phyloP scores from a whole-genome alignment of 2,113 vertebrate species.

The Oryzias celebensis region DNA sequence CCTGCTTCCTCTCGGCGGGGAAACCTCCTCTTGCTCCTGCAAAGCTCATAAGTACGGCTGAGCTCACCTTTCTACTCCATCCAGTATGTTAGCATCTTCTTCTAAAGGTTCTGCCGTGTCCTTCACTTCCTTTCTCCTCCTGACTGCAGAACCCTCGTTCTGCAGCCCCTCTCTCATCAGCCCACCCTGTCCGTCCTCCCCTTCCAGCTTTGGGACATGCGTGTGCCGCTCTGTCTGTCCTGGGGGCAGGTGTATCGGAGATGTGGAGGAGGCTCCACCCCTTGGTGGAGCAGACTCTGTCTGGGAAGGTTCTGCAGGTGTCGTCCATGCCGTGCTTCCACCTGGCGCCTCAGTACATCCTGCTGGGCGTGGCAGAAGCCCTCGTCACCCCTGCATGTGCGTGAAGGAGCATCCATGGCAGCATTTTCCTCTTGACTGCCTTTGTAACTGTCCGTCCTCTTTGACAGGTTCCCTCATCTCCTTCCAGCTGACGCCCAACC shows the following conservation, averaged over 20 bases:
- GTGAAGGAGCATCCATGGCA: conserved; percentile 40
- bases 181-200: conserved; percentile 50
- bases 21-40: conserved; percentile 71
- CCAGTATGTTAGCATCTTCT: not conserved
- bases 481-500: conserved; percentile 80
- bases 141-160: conserved; percentile 25
- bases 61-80: not conserved
- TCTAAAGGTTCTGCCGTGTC: conserved; percentile 23
- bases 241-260: conserved; percentile 85
- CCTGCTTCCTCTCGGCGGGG: conserved; percentile 66
- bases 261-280: conserved; percentile 83
- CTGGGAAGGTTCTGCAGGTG: conserved; percentile 80
- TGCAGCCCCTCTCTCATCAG: conserved; percentile 52
- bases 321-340: conserved; percentile 89
- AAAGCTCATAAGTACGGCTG: conserved; percentile 78
- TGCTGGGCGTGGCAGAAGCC: conserved; percentile 90
- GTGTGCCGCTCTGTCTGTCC: conserved; percentile 79
- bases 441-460: conserved; percentile 1
- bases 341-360: conserved; percentile 86
- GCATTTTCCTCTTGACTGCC: no score
- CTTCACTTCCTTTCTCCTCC: conserved; percentile 22
- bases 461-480: conserved; percentile 83
- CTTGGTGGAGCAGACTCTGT: conserved; percentile 81
- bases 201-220: conserved; percentile 82
- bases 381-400: conserved; percentile 88